phyloP scores from a whole-genome alignment of 2,797 vertebrate species.

The Anabas testudineus region DNA sequence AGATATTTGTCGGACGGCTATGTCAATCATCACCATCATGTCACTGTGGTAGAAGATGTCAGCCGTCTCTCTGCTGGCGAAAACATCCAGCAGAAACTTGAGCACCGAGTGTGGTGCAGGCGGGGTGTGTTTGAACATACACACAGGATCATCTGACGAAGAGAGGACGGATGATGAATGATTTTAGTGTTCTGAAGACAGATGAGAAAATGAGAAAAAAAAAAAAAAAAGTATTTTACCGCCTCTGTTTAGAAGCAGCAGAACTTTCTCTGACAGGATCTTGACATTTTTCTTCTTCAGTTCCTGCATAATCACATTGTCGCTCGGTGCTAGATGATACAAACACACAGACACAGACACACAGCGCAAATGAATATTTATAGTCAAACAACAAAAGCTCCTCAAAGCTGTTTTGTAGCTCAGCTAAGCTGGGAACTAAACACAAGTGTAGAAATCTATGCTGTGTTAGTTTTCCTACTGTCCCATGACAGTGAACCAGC shows the following conservation, averaged over 20 bases:
- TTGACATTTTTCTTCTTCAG: slow-evolving; percentile 94
- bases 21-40: slow-evolving; percentile 99
- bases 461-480: background rate
- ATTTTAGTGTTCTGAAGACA: background rate
- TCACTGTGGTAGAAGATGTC: slow-evolving; percentile 96
- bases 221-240: slow-evolving; percentile 81
- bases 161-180: background rate
- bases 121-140: slow-evolving; percentile 94
- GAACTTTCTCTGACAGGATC: slow-evolving; percentile 93
- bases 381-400: background rate
- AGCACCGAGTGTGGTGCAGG: slow-evolving; percentile 93
- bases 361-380: slow-evolving; percentile 1
- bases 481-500: background rate
- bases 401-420: background rate
- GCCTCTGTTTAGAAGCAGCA: slow-evolving; percentile 95
- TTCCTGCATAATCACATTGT: slow-evolving; percentile 93
- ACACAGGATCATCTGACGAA: slow-evolving; percentile 92
- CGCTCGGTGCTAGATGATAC: slow-evolving; percentile 86
- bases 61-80: slow-evolving; percentile 87
- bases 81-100: slow-evolving; percentile 98
- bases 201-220: background rate
- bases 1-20: slow-evolving; percentile 94
- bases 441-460: background rate
- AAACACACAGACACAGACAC: slow-evolving; percentile 6
- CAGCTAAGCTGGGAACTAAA: background rate